These are phyloP conservation scores for Caenorhabditis sp. DNA, from an alignment of 2,888 invertebrate species.

Conservation along the genomic window DNA sequence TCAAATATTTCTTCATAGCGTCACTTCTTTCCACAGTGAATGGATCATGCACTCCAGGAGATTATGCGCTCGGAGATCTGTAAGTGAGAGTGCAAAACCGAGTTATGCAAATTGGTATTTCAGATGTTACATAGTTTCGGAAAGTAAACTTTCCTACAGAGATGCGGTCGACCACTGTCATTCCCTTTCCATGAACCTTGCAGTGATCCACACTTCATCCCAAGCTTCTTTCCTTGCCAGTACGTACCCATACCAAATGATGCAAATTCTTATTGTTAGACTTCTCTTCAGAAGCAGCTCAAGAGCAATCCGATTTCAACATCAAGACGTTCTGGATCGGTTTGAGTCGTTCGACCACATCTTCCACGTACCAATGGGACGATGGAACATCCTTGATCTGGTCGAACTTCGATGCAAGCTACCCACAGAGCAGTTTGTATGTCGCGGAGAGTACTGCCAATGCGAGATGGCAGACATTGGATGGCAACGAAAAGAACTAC, in stretches of 20 bases:
- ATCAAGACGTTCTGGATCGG: constrained; percentile 27
- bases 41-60: too few species aligned
- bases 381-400: constrained; percentile 8
- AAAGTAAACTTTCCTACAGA: too few species aligned
- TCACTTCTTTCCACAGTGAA: background rate
- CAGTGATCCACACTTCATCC: background rate
- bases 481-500: background rate
- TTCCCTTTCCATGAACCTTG: background rate
- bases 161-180: background rate
- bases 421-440: background rate
- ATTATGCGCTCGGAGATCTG: too few species aligned
- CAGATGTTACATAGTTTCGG: background rate
- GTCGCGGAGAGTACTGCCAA: background rate
- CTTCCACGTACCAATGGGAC: constrained; percentile 12
- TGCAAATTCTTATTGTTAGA: background rate
- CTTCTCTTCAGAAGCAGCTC: background rate
- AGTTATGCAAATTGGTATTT: too few species aligned
- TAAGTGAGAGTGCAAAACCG: too few species aligned
- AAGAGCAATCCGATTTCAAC: background rate
- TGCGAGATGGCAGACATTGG: background rate
- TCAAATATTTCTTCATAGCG: background rate
- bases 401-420: constrained; percentile 14
- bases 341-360: background rate
- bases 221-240: constrained; percentile 3
- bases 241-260: background rate